Evolutionary conservation across 2,888 invertebrate genomes (phyloP).

Genomic region (Trisateles emortualis): DNA sequence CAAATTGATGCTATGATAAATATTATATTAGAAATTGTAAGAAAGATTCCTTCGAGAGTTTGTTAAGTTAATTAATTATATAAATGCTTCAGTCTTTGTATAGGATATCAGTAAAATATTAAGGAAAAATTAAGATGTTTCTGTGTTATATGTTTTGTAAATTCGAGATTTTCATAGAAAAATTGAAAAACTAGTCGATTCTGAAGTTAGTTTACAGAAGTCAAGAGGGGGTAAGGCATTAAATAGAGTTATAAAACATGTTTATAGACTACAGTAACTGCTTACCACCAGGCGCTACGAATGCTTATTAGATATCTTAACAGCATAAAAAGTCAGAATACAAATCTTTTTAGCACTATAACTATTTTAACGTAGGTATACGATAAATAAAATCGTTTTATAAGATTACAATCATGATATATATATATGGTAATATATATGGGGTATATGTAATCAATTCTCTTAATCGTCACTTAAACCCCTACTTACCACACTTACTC

Average conservation of each 20-base stretch:
- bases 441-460: no score
- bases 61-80: slow-evolving; percentile 18
- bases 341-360: neutral
- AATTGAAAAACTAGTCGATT: no score
- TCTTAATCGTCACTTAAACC: neutral
- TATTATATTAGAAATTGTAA: slow-evolving; percentile 9
- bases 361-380: neutral
- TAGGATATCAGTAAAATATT: neutral
- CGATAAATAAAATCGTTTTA: neutral
- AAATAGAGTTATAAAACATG: no score
- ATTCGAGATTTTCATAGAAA: no score
- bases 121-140: slow-evolving; percentile 1
- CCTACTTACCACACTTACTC: slow-evolving; percentile 2
- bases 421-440: no score
- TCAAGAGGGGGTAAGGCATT: no score
- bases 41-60: slow-evolving; percentile 6
- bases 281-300: neutral
- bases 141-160: neutral
- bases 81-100: neutral
- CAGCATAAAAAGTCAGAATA: no score
- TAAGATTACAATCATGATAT: neutral
- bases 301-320: neutral
- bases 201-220: no score
- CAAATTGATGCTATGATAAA: neutral
- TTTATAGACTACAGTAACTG: no score